These are phyloP conservation scores for Cheumatopsyche charites DNA, from an alignment of 1,140 invertebrate species.

Conservation along the genomic window DNA sequence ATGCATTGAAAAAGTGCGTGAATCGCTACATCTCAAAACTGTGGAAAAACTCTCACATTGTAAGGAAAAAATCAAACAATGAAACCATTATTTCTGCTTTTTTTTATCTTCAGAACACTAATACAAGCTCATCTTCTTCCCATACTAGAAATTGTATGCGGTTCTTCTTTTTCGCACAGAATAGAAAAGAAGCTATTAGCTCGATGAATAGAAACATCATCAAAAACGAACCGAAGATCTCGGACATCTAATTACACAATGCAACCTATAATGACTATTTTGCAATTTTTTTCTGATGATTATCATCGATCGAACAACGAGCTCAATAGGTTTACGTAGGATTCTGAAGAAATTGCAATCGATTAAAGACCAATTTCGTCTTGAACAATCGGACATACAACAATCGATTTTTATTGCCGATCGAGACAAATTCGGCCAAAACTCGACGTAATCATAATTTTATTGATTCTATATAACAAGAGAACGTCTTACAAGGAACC, in stretches of 20 bases:
- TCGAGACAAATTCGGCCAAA: too few relatives aligned
- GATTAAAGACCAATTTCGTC: too few relatives aligned
- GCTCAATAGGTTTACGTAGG: too few relatives aligned
- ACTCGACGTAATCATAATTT: too few relatives aligned
- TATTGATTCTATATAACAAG: too few relatives aligned
- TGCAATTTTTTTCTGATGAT: too few relatives aligned
- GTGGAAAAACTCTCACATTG: constrained; percentile 19
- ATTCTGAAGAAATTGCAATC: too few relatives aligned
- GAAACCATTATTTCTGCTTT: constrained; percentile 8
- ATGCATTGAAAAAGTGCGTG: not conserved
- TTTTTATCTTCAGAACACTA: not conserved
- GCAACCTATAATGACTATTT: too few relatives aligned
- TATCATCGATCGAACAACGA: too few relatives aligned
- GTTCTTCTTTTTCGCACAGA: not conserved
- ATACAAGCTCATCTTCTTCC: not conserved
- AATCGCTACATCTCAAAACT: not conserved
- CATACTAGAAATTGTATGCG: constrained; percentile 5
- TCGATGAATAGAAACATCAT: constrained; percentile 5
- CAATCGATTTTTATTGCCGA: too few relatives aligned
- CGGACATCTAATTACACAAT: not conserved
- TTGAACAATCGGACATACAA: too few relatives aligned
- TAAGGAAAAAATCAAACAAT: constrained; percentile 15
- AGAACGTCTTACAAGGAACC: too few relatives aligned
- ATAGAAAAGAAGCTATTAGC: constrained; percentile 15
- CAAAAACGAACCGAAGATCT: not conserved